Conservation (phyloP, 2,797 vertebrate genomes). For the Hippopotamyrus pictus region DNA sequence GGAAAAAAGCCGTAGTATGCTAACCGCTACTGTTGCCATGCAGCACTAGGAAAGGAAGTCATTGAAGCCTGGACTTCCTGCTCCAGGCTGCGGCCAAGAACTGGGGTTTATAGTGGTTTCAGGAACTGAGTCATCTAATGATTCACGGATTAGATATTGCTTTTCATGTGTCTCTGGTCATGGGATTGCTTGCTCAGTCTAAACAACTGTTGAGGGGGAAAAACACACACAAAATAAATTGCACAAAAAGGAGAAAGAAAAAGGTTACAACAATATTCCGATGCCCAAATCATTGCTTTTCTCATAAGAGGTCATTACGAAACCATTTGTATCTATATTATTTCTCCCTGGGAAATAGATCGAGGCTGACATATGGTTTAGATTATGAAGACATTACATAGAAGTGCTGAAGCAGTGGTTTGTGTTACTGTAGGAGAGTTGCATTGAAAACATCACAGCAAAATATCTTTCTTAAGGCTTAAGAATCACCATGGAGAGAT, state of each 20-base stretch:
- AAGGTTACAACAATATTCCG: constrained; percentile 23
- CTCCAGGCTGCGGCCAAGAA: constrained; percentile 81
- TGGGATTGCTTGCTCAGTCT: constrained; percentile 56
- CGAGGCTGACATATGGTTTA: constrained; percentile 44
- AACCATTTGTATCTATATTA: constrained; percentile 34
- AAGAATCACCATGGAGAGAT: constrained; percentile 22
- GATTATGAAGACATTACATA: constrained; percentile 48
- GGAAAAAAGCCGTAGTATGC: constrained; percentile 59
- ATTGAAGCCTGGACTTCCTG: constrained; percentile 95
- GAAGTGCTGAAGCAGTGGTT: constrained; percentile 36
- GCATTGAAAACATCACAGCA: constrained; percentile 35
- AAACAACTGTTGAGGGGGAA: constrained; percentile 27
- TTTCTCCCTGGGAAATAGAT: constrained; percentile 38
- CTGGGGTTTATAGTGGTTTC: constrained; percentile 87
- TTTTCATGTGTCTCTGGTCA: constrained; percentile 75
- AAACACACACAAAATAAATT: constrained; percentile 24
- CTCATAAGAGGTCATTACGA: constrained; percentile 41
- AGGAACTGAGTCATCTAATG: constrained; percentile 92
- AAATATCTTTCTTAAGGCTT: constrained; percentile 16
- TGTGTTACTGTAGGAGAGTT: constrained; percentile 28
- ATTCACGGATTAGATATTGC: constrained; percentile 81
- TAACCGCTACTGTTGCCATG: constrained; percentile 66
- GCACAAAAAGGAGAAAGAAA: background rate
- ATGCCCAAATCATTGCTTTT: constrained; percentile 38
- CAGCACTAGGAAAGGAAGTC: constrained; percentile 87